Evolutionary conservation across 92 coral and sea anemone genomes (phyloP).

Genomic region (Heliopora coerulea): DNA sequence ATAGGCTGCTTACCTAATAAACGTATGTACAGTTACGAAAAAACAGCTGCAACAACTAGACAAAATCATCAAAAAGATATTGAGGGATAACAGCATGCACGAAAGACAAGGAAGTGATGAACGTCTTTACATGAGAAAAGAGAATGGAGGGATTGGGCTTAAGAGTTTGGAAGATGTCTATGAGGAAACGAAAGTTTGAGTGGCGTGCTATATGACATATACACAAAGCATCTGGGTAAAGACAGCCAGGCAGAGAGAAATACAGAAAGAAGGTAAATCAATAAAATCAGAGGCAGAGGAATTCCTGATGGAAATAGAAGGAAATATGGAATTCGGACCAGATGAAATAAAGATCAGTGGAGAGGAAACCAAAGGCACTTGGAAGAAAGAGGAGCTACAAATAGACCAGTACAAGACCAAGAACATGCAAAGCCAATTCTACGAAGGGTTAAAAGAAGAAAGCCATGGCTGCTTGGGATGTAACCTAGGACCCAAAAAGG

Average conservation of each 20-base stretch:
- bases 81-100: slow-evolving; percentile 8
- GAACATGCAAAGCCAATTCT: neutral
- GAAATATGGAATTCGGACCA: neutral
- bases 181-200: neutral
- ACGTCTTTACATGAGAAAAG: slow-evolving; percentile 33
- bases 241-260: slow-evolving; percentile 7
- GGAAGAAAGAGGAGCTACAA: slow-evolving; percentile 9
- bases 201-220: neutral
- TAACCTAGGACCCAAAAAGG: slow-evolving; percentile 10
- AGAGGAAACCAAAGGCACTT: slow-evolving; percentile 15
- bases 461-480: slow-evolving; percentile 11
- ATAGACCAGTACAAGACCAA: slow-evolving; percentile 18
- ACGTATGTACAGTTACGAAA: slow-evolving; percentile 31
- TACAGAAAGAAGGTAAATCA: neutral
- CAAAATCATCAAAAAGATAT: slow-evolving; percentile 10
- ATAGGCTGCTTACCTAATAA: slow-evolving; percentile 29
- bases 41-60: slow-evolving; percentile 20
- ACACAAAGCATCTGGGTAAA: neutral
- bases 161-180: slow-evolving; percentile 34
- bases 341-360: slow-evolving; percentile 9
- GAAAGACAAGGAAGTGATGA: slow-evolving; percentile 33
- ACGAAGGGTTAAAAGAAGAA: no score
- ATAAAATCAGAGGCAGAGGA: neutral
- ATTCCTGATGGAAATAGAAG: neutral
- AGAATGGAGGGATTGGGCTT: slow-evolving; percentile 39